phyloP scores from a whole-genome alignment of 2,888 invertebrate species.

The Lottia scabra region DNA sequence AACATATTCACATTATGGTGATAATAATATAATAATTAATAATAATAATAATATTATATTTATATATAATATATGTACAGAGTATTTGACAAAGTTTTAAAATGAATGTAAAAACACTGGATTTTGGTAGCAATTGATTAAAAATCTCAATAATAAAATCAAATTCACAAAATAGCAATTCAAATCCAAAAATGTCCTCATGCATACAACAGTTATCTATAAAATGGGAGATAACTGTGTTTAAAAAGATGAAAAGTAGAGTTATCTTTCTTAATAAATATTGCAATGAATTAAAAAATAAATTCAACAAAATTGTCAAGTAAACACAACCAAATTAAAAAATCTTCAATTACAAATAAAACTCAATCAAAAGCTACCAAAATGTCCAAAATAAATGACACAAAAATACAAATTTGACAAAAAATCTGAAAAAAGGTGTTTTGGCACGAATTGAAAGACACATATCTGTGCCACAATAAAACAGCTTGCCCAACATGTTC shows the following conservation, averaged over 20 bases:
- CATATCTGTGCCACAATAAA: not conserved
- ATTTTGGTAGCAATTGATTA: constrained; percentile 3
- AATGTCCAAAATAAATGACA: not conserved
- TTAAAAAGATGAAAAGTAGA: not conserved
- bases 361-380: not conserved
- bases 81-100: not conserved
- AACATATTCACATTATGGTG: constrained; percentile 1
- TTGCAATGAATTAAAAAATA: no score
- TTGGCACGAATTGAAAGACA: constrained; percentile 6
- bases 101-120: constrained; percentile 3
- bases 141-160: not conserved
- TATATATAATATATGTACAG: not conserved
- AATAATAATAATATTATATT: no score
- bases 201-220: constrained; percentile 1
- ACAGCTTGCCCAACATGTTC: not conserved
- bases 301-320: no score
- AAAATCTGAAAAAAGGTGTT: not conserved
- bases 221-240: not conserved
- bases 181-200: not conserved
- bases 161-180: not conserved
- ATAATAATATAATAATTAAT: not conserved
- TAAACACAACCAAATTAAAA: constrained; percentile 1
- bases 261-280: not conserved
- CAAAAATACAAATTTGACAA: not conserved
- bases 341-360: no score